Evolutionary conservation across 37 sponge, comb jelly and placozoan species (phyloP), one percentile per base, ranked within the genome.

Genomic region (Aplysina aerophoba): DNA sequence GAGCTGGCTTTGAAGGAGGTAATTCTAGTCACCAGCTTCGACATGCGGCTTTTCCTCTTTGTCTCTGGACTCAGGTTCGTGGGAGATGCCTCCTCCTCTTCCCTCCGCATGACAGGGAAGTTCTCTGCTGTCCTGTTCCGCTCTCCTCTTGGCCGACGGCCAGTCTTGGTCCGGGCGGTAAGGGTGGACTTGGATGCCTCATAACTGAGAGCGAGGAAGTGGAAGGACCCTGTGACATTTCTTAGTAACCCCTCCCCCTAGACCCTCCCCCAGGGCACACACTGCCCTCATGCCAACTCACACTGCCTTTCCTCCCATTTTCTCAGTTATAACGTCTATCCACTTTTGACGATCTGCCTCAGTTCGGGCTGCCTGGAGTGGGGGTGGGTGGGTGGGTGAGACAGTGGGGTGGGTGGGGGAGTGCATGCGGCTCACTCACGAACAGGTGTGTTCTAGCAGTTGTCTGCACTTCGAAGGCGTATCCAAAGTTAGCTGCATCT

Each of bases 391-490:
- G 27, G 63, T 6, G 63, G 11, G 63, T 44, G 17, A 30, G 71
- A 35, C 35, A 69, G 34, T 34, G 71, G 28, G 71, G 1, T 33
- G n/a, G 63, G n/a, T n/a, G 12, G n/a, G 63, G n/a, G 12, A 14
- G 63, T 62, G n/a, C n/a, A 25, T 22, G 63, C n/a, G 63, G 12
- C 24, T 61, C 1, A 79, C 94, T 83, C 62, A 93, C 94, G 41
- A 93, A 66, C 15, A 85, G 54, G 72, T 93, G 94, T 44, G 54
- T 39, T 21, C 94, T 62, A 11, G 79, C 35, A 5, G 61, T 39
- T 20, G 94, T 93, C 8, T 22, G 36, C 14, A 93, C n/a, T 25
- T 93, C 91, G 85, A 93, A 93, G 8, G 94, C 56, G 31, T 82
- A 61, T 1, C 94, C 94, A 88, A 93, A 93, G 40, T 80, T 90